Percentiles rank a stretch among this genome's conserved stretches.
phyloP scores from a whole-genome alignment of 1,140 invertebrate genomes.

The Euura saliciscinereae region DNA sequence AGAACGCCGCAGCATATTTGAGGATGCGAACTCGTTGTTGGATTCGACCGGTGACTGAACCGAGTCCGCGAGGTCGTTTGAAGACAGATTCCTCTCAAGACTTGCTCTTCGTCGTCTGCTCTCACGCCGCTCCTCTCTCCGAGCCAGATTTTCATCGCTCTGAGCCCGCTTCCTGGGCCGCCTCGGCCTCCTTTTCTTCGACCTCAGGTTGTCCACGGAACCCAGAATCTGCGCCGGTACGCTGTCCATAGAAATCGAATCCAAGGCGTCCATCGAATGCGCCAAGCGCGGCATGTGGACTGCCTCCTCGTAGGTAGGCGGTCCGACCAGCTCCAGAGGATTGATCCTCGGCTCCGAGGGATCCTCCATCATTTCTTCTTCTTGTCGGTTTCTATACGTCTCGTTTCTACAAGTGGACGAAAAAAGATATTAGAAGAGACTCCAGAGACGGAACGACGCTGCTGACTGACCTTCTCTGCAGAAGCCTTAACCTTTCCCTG shows the following conservation, averaged over 20 bases:
- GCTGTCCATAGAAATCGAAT: slow-evolving; percentile 33
- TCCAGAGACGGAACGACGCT: background rate
- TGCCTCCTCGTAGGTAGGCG: slow-evolving; percentile 77
- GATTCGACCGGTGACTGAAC: background rate
- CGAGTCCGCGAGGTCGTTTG: slow-evolving; percentile 6
- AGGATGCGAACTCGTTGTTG: background rate
- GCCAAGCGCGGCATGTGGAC: slow-evolving; percentile 68
- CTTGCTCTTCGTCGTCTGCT: slow-evolving; percentile 11
- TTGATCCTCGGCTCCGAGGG: slow-evolving; percentile 63
- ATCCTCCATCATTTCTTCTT: slow-evolving; percentile 57
- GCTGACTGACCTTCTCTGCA: slow-evolving; percentile 62
- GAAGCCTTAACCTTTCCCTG: slow-evolving; percentile 64
- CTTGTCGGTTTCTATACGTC: slow-evolving; percentile 47
- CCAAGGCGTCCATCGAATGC: slow-evolving; percentile 48
- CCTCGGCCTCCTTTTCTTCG: slow-evolving; percentile 40
- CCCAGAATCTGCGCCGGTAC: slow-evolving; percentile 33
- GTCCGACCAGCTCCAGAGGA: slow-evolving; percentile 66
- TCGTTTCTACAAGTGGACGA: background rate
- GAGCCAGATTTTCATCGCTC: slow-evolving; percentile 45
- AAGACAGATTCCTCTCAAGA: slow-evolving; percentile 16
- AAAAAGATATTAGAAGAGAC: background rate
- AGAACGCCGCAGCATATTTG: background rate
- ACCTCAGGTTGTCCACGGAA: slow-evolving; percentile 48
- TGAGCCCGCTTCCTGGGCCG: slow-evolving; percentile 39
- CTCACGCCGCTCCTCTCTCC: slow-evolving; percentile 23